Evolutionary conservation across 1,140 invertebrate genomes (phyloP), one percentile per base, ranked within the genome.

Genomic region (Hestina assimilis): DNA sequence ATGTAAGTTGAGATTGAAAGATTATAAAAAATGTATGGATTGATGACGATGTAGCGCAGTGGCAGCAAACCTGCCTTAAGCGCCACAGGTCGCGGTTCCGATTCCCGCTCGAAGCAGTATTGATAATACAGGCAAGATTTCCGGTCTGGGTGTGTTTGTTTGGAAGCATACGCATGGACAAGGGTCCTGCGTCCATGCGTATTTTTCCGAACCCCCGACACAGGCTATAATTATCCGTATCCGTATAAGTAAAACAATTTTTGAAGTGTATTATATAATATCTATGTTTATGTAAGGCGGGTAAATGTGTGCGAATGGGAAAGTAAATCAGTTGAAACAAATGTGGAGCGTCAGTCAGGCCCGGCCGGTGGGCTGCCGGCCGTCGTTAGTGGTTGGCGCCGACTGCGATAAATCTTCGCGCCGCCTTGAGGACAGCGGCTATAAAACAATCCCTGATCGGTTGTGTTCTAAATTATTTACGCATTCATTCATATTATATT

Each of bases 321-420:
- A 77, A 83, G 80, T 84, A 87, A 87, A 87, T 83, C 81, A 84
- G 81, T 80, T 73, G 75, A 79, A 87, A 87, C 80, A 83, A 85
- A 87, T 87, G 81, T 78, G 69, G 60, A 63, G 56, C 81, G 84
- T 87, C 81, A 82, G 77, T 87, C 83, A 87, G 69, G 57, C 64
- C 63, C 65, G 73, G 71, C 56, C 51, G 52, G 53, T 57, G 33
- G 33, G 15, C 33, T 17, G 71, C 58, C 59, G 66, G 64, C 63
- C 75, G 76, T 78, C 80, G 79, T 85, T 85, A 81, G 79, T 67
- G 81, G 82, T 81, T 61, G 70, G 63, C 62, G 71, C 72, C 75
- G 66, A 66, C 59, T 52, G 63, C 70, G 20, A 63, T 63, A 63
- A 63, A 63, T 63, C 60, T 58, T 50, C 45, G 50, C 46, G 48